These are phyloP conservation scores for Tangara arthus DNA, from an alignment of 2,797 vertebrate genomes.

Conservation along the genomic window DNA sequence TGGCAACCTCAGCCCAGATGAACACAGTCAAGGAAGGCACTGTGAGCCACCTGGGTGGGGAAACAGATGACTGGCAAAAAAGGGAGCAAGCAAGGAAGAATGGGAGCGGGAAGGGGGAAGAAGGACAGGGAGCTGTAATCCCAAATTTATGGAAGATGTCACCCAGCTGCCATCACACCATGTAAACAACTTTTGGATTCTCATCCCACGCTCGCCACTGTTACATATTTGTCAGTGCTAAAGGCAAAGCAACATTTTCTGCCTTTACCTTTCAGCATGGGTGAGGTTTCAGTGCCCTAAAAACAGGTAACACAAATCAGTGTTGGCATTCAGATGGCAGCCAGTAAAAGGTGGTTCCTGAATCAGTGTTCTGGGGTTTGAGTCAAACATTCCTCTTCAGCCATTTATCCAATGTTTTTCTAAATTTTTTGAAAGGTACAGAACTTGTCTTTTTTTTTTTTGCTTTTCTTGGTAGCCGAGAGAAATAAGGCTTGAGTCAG, in stretches of 20 bases:
- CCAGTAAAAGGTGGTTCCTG: not conserved
- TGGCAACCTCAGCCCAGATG: not conserved
- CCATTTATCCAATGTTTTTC: not conserved
- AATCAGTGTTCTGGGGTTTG: not conserved
- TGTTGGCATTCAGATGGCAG: not conserved
- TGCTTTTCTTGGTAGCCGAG: not conserved
- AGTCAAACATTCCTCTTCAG: not conserved
- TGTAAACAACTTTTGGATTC: not conserved
- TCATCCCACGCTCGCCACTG: accelerated
- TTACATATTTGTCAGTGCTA: not conserved
- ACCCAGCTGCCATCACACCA: not conserved
- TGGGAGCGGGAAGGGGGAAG: accelerated
- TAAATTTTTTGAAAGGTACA: not conserved
- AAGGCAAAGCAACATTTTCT: not conserved
- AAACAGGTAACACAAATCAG: accelerated
- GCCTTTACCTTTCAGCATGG: not conserved
- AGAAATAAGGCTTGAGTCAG: not conserved
- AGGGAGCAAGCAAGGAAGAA: not conserved
- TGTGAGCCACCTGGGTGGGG: not conserved
- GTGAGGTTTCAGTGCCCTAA: not conserved
- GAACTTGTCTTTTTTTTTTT: not conserved
- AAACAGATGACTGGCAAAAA: not conserved
- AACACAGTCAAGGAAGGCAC: not conserved
- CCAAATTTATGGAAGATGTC: not conserved
- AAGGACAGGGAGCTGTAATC: not conserved